These are phyloP conservation scores for Melanotaenia trifasciata DNA, from an alignment of 2,797 vertebrate genomes.

Conservation along the genomic window DNA sequence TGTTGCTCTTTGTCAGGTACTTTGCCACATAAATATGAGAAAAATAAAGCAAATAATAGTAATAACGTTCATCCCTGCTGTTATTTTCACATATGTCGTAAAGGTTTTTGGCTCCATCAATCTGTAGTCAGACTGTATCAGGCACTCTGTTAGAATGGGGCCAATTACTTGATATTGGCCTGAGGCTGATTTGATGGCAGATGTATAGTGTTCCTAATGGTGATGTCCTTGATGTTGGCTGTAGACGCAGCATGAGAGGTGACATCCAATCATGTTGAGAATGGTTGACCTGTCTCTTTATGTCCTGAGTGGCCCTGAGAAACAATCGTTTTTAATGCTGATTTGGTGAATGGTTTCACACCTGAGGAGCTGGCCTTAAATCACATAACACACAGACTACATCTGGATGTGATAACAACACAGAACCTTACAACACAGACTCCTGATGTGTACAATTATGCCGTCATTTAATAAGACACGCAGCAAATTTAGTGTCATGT, in stretches of 20 bases:
- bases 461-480: slow-evolving; percentile 74
- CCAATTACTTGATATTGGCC: slow-evolving; percentile 76
- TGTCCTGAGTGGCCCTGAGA: slow-evolving; percentile 69
- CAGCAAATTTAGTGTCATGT: slow-evolving; percentile 70
- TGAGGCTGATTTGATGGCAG: slow-evolving; percentile 72
- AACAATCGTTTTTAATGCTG: slow-evolving; percentile 68
- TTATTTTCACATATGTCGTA: slow-evolving; percentile 41
- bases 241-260: slow-evolving; percentile 71
- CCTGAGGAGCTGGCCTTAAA: slow-evolving; percentile 56
- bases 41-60: slow-evolving; percentile 49
- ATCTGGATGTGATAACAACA: slow-evolving; percentile 55
- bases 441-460: slow-evolving; percentile 77
- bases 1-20: slow-evolving; percentile 64
- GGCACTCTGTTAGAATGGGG: slow-evolving; percentile 55
- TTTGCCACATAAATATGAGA: slow-evolving; percentile 62
- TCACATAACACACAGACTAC: slow-evolving; percentile 36
- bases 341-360: slow-evolving; percentile 58
- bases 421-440: slow-evolving; percentile 53
- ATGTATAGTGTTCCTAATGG: slow-evolving; percentile 70
- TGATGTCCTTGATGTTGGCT: slow-evolving; percentile 71
- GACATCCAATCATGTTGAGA: slow-evolving; percentile 79
- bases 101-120: slow-evolving; percentile 41
- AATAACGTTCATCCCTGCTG: slow-evolving; percentile 12
- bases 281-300: slow-evolving; percentile 74
- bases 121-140: slow-evolving; percentile 53